Conservation (phyloP, 2,113 vertebrate species). For the Lynx canadensis region DNA sequence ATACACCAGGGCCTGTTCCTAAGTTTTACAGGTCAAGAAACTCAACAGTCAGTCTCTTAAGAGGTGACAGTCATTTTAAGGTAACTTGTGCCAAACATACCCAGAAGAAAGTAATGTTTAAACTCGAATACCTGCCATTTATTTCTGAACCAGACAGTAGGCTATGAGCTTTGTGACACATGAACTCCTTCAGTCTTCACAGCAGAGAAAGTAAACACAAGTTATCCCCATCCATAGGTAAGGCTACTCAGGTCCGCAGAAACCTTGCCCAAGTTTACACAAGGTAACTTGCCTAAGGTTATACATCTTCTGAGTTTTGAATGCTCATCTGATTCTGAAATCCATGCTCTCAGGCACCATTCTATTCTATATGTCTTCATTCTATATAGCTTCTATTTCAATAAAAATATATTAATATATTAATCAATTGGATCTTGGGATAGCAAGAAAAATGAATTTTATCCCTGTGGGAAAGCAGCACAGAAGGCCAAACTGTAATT, state of each 20-base stretch:
- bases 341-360: not conserved
- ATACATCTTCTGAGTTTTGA: not conserved
- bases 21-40: not conserved
- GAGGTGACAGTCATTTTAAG: not conserved
- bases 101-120: not conserved
- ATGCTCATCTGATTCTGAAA: not conserved
- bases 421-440: not conserved
- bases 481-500: not conserved
- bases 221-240: not conserved
- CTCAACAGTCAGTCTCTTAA: not conserved
- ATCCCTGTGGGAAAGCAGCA: not conserved
- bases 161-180: not conserved
- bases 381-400: constrained; percentile 1
- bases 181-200: not conserved
- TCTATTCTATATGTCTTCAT: not conserved
- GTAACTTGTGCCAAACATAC: not conserved
- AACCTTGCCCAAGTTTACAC: not conserved
- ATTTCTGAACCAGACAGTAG: not conserved
- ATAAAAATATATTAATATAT: not conserved
- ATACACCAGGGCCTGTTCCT: not conserved
- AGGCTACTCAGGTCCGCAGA: not conserved
- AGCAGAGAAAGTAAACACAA: not conserved
- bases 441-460: not conserved
- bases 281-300: not conserved
- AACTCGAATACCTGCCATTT: not conserved